A percentile compares a stretch with the other conserved stretches of the same genome.
Conservation (phyloP, 2,888 invertebrate species). For the Antitype chi region DNA sequence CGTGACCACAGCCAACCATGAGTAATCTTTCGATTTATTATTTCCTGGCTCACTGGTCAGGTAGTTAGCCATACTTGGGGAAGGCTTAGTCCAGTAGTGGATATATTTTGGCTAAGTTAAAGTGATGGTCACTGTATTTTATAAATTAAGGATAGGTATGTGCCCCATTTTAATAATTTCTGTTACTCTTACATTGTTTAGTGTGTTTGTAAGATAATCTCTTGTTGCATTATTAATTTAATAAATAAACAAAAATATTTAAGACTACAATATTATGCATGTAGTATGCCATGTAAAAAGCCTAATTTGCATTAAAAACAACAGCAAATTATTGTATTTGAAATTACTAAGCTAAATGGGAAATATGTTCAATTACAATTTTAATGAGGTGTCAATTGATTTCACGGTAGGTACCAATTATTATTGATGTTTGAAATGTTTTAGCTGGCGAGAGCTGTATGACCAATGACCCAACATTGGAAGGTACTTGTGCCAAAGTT, state of each 20-base stretch:
- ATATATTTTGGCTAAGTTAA: not conserved
- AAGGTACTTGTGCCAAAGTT: constrained; percentile 77
- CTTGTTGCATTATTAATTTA: not conserved
- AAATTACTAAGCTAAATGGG: constrained; percentile 34
- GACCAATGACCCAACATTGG: constrained; percentile 70
- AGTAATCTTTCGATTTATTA: not conserved
- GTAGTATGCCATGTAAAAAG: constrained; percentile 7
- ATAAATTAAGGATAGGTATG: not conserved
- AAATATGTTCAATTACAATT: constrained; percentile 48
- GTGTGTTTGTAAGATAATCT: not conserved
- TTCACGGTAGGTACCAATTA: constrained; percentile 39
- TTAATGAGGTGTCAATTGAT: constrained; percentile 48
- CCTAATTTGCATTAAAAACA: constrained; percentile 34
- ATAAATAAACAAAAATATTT: not conserved
- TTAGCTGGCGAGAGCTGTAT: constrained; percentile 81
- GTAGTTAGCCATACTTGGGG: not conserved
- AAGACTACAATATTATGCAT: not conserved
- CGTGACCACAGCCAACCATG: not conserved
- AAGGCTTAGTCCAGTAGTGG: not conserved
- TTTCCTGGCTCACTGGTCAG: not conserved
- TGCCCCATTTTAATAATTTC: not conserved
- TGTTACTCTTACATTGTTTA: not conserved
- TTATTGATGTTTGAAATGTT: constrained; percentile 51
- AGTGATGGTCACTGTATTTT: not conserved
- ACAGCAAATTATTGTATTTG: constrained; percentile 21